A percentile compares a stretch with the other conserved stretches of the same genome.
phyloP scores from a whole-genome alignment of 2,888 invertebrate genomes.

The Neoscelio sp. region DNA sequence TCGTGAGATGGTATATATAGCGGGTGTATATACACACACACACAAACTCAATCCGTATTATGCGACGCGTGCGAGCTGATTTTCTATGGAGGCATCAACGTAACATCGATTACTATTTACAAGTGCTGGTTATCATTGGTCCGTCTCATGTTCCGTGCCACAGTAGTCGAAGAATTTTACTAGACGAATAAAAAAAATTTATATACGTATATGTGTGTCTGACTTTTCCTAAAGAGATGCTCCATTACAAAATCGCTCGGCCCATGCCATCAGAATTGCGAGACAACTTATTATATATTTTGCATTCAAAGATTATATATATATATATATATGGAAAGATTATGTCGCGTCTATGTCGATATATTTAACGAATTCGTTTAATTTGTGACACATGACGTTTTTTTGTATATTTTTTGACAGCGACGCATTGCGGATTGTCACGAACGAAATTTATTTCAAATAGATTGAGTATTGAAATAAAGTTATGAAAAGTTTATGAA shows the following conservation, averaged over 20 bases:
- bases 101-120: slow-evolving; percentile 61
- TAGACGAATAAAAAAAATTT: slow-evolving; percentile 68
- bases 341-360: no score
- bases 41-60: no score
- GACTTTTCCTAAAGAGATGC: slow-evolving; percentile 61
- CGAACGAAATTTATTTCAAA: not conserved
- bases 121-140: slow-evolving; percentile 64
- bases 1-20: no score
- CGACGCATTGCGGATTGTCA: no score
- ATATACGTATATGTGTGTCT: slow-evolving; percentile 65
- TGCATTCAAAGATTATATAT: slow-evolving; percentile 47
- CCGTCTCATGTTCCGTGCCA: slow-evolving; percentile 68
- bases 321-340: slow-evolving; percentile 14
- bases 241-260: slow-evolving; percentile 60
- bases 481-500: no score
- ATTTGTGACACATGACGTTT: no score
- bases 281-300: slow-evolving; percentile 60
- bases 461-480: not conserved
- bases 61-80: slow-evolving; percentile 68
- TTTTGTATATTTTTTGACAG: no score
- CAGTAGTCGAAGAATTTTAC: slow-evolving; percentile 58
- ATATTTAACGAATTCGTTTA: no score
- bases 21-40: slow-evolving; percentile 72
- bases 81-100: slow-evolving; percentile 59
- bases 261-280: slow-evolving; percentile 66